Percentiles rank a stretch among this genome's conserved stretches.
Conservation (phyloP, 2,888 invertebrate species). For the Stenoptilia bipunctidactyla region DNA sequence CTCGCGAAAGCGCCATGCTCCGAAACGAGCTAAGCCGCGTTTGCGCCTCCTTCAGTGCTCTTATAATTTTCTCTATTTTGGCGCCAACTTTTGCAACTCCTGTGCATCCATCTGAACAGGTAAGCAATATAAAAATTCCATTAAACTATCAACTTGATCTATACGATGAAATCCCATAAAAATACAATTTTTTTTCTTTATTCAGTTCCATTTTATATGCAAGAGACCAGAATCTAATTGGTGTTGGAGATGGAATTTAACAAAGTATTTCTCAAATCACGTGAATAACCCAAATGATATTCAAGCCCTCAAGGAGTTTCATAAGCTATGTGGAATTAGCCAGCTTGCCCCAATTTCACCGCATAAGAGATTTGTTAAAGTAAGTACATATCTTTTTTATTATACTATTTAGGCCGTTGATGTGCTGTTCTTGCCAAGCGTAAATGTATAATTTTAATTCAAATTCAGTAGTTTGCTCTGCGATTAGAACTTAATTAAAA, state of each 20-base stretch:
- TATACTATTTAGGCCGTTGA: no score
- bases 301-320: not conserved
- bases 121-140: no score
- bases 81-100: constrained; percentile 11
- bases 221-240: constrained; percentile 23
- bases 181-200: constrained; percentile 19
- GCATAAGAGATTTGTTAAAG: not conserved
- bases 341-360: constrained; percentile 9
- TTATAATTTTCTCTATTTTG: constrained; percentile 8
- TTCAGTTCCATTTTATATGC: constrained; percentile 34
- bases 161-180: not conserved
- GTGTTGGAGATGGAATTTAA: constrained; percentile 18
- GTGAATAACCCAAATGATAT: not conserved
- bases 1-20: constrained; percentile 47
- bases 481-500: no score
- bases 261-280: not conserved
- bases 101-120: not conserved
- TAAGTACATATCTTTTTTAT: not conserved
- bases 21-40: constrained; percentile 23
- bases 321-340: not conserved
- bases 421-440: no score
- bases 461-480: no score
- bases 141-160: no score
- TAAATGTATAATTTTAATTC: no score
- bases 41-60: constrained; percentile 13